These are phyloP conservation scores for Chroicocephalus ridibundus DNA, from an alignment of 2,113 vertebrate genomes.

Conservation along the genomic window DNA sequence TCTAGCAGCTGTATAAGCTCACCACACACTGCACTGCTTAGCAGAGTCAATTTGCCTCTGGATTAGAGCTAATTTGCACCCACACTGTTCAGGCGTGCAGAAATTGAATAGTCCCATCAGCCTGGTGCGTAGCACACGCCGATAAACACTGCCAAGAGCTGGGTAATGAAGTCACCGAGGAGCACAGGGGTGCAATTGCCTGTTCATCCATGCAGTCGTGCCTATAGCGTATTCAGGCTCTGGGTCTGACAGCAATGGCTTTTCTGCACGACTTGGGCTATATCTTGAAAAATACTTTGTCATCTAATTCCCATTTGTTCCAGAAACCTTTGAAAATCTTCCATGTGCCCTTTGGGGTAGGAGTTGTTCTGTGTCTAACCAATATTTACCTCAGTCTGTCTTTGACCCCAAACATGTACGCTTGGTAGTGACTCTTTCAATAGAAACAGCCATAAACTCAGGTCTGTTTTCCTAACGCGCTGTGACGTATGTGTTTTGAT, in stretches of 20 bases:
- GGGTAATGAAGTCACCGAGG: neutral
- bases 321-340: neutral
- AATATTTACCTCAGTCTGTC: neutral
- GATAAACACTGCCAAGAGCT: neutral
- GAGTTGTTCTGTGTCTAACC: neutral
- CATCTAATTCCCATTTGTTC: neutral
- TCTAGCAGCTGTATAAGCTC: neutral
- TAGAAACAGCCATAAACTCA: neutral
- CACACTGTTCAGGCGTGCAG: neutral
- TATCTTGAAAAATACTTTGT: neutral
- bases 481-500: neutral
- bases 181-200: neutral
- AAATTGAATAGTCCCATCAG: neutral
- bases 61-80: slow-evolving; percentile 17
- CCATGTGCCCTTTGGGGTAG: neutral
- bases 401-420: neutral
- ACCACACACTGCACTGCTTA: neutral
- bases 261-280: neutral
- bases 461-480: neutral
- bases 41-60: neutral
- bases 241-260: neutral
- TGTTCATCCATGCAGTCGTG: neutral
- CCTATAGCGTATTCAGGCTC: neutral
- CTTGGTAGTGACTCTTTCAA: neutral
- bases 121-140: neutral